Evolutionary conservation across 1,140 invertebrate species (phyloP).

Genomic region (Streblospio benedicti): DNA sequence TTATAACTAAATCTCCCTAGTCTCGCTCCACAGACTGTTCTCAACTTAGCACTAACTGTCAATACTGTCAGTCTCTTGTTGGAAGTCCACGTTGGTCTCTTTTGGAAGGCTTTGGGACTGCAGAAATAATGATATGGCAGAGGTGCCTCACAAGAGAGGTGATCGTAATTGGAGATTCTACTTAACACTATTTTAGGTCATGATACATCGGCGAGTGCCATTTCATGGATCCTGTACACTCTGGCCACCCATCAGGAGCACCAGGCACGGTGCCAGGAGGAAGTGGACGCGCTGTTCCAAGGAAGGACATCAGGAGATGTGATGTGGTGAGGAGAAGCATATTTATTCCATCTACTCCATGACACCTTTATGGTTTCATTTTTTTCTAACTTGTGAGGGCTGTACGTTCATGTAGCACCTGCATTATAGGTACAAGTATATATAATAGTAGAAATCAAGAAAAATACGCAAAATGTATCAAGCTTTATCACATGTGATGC

Average conservation of each 20-base stretch:
- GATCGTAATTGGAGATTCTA: no score
- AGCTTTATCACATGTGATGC: background rate
- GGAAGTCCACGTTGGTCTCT: no score
- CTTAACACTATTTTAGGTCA: constrained; percentile 24
- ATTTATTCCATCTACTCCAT: background rate
- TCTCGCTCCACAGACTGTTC: no score
- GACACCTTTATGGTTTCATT: background rate
- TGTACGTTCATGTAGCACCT: background rate
- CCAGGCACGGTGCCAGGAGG: constrained; percentile 64
- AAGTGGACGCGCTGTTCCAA: constrained; percentile 60
- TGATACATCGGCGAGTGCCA: constrained; percentile 16
- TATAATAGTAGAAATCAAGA: background rate
- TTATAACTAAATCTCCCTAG: no score
- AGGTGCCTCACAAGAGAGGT: no score
- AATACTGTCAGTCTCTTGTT: no score
- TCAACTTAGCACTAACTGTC: no score
- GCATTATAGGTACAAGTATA: background rate
- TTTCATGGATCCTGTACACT: constrained; percentile 65
- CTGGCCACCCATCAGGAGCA: constrained; percentile 63
- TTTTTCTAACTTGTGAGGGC: background rate
- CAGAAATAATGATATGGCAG: no score
- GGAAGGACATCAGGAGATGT: constrained; percentile 49
- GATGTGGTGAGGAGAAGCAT: constrained; percentile 6
- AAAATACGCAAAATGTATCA: background rate
- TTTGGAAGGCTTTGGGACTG: no score